These are phyloP conservation scores for Conchocele bisecta DNA, from an alignment of 2,888 invertebrate species.

Conservation along the genomic window DNA sequence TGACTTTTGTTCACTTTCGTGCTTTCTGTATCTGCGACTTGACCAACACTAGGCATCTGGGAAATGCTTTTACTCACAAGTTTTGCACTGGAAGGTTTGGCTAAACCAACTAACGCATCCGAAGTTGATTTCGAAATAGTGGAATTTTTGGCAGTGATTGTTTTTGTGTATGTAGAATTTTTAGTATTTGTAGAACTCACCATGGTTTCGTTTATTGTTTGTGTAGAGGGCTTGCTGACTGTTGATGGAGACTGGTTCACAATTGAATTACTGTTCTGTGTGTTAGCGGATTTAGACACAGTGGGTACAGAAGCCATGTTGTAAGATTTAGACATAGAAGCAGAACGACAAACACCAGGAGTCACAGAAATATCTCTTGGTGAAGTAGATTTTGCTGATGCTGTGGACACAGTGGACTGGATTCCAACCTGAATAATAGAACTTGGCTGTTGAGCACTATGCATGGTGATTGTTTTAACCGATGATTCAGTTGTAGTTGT, in stretches of 20 bases:
- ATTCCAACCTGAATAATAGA: too few relatives aligned
- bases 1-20: conserved; percentile 20
- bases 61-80: conserved; percentile 50
- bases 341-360: conserved; percentile 30
- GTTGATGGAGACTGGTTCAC: too few relatives aligned
- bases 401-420: too few relatives aligned
- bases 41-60: conserved; percentile 44
- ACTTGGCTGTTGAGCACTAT: too few relatives aligned
- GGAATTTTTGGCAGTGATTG: not conserved
- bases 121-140: conserved; percentile 23
- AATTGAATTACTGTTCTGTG: too few relatives aligned
- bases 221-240: too few relatives aligned
- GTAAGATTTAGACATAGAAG: conserved; percentile 54
- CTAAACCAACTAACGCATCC: conserved; percentile 22
- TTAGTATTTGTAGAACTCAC: too few relatives aligned
- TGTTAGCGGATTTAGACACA: conserved; percentile 16
- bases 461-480: too few relatives aligned
- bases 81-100: conserved; percentile 32
- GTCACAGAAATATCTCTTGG: conserved; percentile 48
- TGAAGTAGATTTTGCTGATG: conserved; percentile 31
- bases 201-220: too few relatives aligned
- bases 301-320: conserved; percentile 43
- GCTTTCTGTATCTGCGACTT: too few relatives aligned
- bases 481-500: too few relatives aligned
- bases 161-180: too few relatives aligned